These are phyloP conservation scores for Drosophila sucinea DNA, from an alignment of 1,140 invertebrate species.

Conservation along the genomic window DNA sequence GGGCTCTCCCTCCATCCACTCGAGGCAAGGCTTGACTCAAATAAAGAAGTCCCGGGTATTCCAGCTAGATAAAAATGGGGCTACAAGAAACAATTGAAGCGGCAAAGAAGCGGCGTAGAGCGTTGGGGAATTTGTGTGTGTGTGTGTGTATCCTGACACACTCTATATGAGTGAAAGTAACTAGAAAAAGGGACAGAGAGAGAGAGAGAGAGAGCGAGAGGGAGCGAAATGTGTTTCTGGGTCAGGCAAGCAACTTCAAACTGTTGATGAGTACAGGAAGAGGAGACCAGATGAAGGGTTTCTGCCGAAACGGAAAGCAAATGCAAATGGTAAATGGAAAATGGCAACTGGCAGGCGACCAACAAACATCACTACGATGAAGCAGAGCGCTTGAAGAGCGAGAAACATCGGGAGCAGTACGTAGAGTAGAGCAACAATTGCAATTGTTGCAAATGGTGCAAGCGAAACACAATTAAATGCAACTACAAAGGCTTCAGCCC, in stretches of 20 bases:
- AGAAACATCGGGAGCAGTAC: conserved; percentile 24
- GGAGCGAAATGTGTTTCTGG: conserved; percentile 80
- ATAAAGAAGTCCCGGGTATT: conserved; percentile 78
- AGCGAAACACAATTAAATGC: conserved; percentile 73
- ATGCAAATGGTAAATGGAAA: conserved; percentile 48
- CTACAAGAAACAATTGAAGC: conserved; percentile 70
- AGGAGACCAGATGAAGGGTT: conserved; percentile 28
- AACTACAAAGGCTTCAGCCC: conserved; percentile 47
- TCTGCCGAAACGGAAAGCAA: conserved; percentile 30
- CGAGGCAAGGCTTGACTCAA: conserved; percentile 68
- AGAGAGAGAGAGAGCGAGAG: background rate
- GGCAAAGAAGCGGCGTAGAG: conserved; percentile 37
- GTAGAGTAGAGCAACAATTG: conserved; percentile 52
- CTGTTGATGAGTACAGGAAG: conserved; percentile 54
- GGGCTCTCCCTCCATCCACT: conserved; percentile 24
- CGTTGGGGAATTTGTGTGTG: conserved; percentile 30
- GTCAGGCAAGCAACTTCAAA: conserved; percentile 80
- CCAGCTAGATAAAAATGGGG: conserved; percentile 64
- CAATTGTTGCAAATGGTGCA: conserved; percentile 72
- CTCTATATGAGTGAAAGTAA: conserved; percentile 70
- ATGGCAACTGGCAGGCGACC: conserved; percentile 26
- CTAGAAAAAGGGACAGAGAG: conserved; percentile 26
- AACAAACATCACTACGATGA: conserved; percentile 19
- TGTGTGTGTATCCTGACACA: conserved; percentile 19
- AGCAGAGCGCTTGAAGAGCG: background rate